Conservation (phyloP, 2,797 vertebrate genomes). For the Epinephelus malabaricus region DNA sequence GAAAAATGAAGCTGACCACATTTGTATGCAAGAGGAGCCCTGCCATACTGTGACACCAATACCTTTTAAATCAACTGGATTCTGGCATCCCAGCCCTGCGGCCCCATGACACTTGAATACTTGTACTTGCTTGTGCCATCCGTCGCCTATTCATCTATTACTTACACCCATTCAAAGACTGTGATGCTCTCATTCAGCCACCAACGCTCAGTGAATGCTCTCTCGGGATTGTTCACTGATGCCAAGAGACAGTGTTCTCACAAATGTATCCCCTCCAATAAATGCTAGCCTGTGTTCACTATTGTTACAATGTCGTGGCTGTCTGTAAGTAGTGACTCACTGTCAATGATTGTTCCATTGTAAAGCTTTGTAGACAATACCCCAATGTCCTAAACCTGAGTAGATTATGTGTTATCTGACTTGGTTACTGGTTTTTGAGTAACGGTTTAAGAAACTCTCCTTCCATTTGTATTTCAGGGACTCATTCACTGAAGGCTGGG, state of each 20-base stretch:
- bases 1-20: conserved; percentile 46
- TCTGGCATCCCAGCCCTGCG: conserved; percentile 40
- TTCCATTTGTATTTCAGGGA: conserved; percentile 16
- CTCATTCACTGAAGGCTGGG: background rate
- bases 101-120: conserved; percentile 47
- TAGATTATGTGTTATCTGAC: conserved; percentile 39
- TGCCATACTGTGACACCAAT: conserved; percentile 24
- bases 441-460: conserved; percentile 18
- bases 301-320: conserved; percentile 45
- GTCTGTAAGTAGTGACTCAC: conserved; percentile 55
- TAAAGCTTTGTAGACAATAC: conserved; percentile 32
- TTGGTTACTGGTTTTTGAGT: conserved; percentile 15
- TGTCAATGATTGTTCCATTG: conserved; percentile 64
- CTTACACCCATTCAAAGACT: conserved; percentile 51
- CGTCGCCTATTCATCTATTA: conserved; percentile 54
- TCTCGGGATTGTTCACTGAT: conserved; percentile 46
- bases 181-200: conserved; percentile 47
- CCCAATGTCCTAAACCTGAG: conserved; percentile 34
- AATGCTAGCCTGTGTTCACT: conserved; percentile 58
- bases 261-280: conserved; percentile 44
- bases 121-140: conserved; percentile 60
- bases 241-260: conserved; percentile 49
- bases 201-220: conserved; percentile 35
- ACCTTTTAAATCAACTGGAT: conserved; percentile 47
- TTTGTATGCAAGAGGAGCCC: conserved; percentile 57